Evolutionary conservation across 2,797 vertebrate genomes (phyloP), one percentile per base, ranked within the genome.

Genomic region (Hippoglossus hippoglossus): DNA sequence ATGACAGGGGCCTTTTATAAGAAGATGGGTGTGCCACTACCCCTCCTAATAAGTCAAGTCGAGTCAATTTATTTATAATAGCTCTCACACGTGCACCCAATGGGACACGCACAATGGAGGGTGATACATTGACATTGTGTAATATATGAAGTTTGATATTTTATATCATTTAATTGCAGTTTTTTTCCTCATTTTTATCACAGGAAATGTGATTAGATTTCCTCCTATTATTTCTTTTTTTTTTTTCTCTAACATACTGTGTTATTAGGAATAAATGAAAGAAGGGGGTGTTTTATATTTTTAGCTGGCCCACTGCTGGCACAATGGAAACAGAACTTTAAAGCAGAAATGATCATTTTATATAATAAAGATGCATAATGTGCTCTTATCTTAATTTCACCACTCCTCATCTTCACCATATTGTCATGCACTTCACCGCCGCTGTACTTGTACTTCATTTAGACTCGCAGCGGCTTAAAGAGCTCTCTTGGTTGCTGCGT

Each of bases 1-100:
- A 74, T 93, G 92, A 94, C 93, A 91, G 88, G 84, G 77, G 85
- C 80, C 87, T 88, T 88, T 86, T 92, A 89, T 91, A 84, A 79
- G 82, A 82, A 78, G 71, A 78, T 79, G 89, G 81, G 86, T 88
- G 87, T 88, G 89, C 82, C 78, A 57, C 63, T 28, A 80, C 83
- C 88, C 85, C 81, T 86, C 81, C 81, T 79, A 75, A 84, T 75
- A 71, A 73, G 47, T 39, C 61, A 50, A 58, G 34, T 58, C 34
- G 16, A 51, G 61, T 63, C 49, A 63, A 52, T 63, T 52, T 63
- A 63, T 63, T 51, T 39, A 63, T 24, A 39, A 36, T 53, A 25
- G 51, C 22, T 64, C 71, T 74, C 73, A 64, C 75, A 63, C 58
- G 73, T 57, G 28, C 68, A 80, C 65, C 24, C 50, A 68, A 4